phyloP scores from a whole-genome alignment of 2,113 vertebrate species.

The Willisornis vidua region DNA sequence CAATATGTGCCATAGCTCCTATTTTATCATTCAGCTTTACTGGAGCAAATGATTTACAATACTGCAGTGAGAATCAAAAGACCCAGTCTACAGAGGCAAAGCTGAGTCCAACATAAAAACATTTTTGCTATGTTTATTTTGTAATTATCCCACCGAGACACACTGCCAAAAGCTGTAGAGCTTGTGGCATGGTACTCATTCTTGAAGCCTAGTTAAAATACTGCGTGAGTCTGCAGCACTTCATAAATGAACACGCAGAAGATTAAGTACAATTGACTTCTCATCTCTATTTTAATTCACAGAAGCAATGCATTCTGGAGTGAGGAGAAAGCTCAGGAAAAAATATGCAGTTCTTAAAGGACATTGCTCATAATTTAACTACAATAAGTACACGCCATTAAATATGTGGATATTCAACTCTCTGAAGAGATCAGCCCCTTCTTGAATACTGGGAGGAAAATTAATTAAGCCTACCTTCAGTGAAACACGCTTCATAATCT shows the following conservation, averaged over 20 bases:
- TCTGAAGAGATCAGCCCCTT: neutral
- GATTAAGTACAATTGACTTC: neutral
- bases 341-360: neutral
- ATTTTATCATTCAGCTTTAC: neutral
- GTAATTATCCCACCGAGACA: neutral
- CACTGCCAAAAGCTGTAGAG: neutral
- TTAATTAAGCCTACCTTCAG: neutral
- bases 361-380: neutral
- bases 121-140: neutral
- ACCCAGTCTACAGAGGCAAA: neutral
- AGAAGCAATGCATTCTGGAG: neutral
- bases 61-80: neutral
- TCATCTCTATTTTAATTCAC: constrained; percentile 44
- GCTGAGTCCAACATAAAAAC: neutral
- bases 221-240: neutral
- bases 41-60: neutral
- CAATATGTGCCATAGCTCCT: neutral
- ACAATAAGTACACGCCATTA: neutral
- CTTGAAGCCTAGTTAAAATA: neutral
- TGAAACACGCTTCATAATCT: neutral
- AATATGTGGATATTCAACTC: neutral
- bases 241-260: neutral
- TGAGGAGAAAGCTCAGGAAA: neutral
- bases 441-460: neutral
- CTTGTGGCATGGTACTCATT: neutral